A percentile compares a stretch with the other conserved stretches of the same genome.
Evolutionary conservation across 2,888 invertebrate species (phyloP).

Genomic region (Nomada ferruginata): DNA sequence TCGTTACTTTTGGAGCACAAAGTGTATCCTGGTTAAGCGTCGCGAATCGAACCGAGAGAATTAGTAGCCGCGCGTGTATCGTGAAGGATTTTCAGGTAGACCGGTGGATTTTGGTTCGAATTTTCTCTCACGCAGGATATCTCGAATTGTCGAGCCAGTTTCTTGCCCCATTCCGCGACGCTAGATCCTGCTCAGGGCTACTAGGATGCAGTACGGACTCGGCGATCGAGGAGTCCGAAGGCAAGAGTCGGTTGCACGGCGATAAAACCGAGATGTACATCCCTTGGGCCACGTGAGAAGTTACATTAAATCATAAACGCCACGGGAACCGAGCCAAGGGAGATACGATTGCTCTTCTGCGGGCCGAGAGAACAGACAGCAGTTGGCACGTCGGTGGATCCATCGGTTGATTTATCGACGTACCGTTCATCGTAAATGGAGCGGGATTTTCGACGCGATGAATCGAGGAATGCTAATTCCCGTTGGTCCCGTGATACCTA

Average conservation of each 20-base stretch:
- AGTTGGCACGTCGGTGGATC: slow-evolving; percentile 41
- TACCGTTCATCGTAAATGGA: slow-evolving; percentile 10
- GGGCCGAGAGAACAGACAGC: slow-evolving; percentile 20
- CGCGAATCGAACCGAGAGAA: too few relatives aligned
- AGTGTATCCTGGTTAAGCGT: too few relatives aligned
- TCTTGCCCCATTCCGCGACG: slow-evolving; percentile 25
- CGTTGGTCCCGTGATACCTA: neutral
- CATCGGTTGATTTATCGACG: slow-evolving; percentile 63
- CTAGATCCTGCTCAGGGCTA: slow-evolving; percentile 48
- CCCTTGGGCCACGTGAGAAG: slow-evolving; percentile 54
- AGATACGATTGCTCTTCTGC: slow-evolving; percentile 64
- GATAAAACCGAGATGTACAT: slow-evolving; percentile 53
- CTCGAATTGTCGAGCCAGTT: neutral
- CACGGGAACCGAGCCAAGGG: slow-evolving; percentile 69
- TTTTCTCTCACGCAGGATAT: neutral
- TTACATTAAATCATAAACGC: slow-evolving; percentile 75
- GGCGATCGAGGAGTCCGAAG: slow-evolving; percentile 58
- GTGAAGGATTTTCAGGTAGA: too few relatives aligned
- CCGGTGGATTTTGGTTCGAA: too few relatives aligned
- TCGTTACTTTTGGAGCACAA: too few relatives aligned
- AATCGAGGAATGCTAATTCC: neutral
- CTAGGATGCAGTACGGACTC: slow-evolving; percentile 60
- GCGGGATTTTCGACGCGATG: slow-evolving; percentile 5
- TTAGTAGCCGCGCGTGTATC: too few relatives aligned
- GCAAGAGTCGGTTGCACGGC: slow-evolving; percentile 54